Conservation (phyloP, 2,888 invertebrate genomes). For the Ferdinandea cuprea region DNA sequence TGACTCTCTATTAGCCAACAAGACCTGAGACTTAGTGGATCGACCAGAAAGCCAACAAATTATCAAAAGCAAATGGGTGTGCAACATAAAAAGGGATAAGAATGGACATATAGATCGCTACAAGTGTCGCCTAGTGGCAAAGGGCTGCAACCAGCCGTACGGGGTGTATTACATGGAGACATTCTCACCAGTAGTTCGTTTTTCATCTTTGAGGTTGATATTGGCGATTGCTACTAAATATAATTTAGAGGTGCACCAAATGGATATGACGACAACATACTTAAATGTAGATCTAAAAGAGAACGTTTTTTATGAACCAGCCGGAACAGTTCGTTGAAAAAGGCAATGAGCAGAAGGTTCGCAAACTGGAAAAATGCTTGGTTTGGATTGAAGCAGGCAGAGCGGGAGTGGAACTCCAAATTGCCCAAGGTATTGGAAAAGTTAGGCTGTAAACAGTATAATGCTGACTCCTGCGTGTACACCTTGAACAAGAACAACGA, state of each 20-base stretch:
- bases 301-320: slow-evolving; percentile 15
- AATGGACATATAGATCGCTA: slow-evolving; percentile 10
- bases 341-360: slow-evolving; percentile 28
- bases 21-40: slow-evolving; percentile 19
- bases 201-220: slow-evolving; percentile 11
- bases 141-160: slow-evolving; percentile 11
- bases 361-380: slow-evolving; percentile 22
- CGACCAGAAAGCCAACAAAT: slow-evolving; percentile 16
- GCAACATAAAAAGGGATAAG: slow-evolving; percentile 12
- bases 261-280: slow-evolving; percentile 22
- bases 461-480: slow-evolving; percentile 19
- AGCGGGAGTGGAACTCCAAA: slow-evolving; percentile 25
- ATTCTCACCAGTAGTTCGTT: slow-evolving; percentile 21
- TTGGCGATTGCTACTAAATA: slow-evolving; percentile 38
- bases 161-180: slow-evolving; percentile 14
- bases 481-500: neutral
- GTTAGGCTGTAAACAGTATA: slow-evolving; percentile 20
- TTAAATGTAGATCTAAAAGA: slow-evolving; percentile 21
- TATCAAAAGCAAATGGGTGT: slow-evolving; percentile 22
- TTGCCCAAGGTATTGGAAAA: slow-evolving; percentile 11
- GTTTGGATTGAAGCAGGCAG: slow-evolving; percentile 25
- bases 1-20: slow-evolving; percentile 8
- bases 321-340: slow-evolving; percentile 1
- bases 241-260: slow-evolving; percentile 21
- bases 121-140: slow-evolving; percentile 10